Percentiles rank a stretch among this genome's conserved stretches.
Evolutionary conservation across 2,113 vertebrate genomes (phyloP).

Genomic region (Bos javanicus): DNA sequence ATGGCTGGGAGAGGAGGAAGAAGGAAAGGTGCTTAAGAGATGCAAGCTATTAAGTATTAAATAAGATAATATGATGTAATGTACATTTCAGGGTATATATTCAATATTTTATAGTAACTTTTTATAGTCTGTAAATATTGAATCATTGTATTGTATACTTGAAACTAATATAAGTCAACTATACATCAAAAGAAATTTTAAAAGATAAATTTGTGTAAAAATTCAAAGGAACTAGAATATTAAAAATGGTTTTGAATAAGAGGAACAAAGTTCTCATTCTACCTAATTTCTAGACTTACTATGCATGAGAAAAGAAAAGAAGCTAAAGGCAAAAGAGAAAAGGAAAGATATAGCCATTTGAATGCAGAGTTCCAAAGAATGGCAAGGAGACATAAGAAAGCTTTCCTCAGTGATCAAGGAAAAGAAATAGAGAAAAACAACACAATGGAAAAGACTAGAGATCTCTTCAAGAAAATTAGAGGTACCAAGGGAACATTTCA

Average conservation of each 20-base stretch:
- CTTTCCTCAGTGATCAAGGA: background rate
- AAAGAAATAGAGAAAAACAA: background rate
- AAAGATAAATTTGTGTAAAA: background rate
- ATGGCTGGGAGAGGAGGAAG: background rate
- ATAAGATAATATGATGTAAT: background rate
- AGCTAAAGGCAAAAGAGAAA: background rate
- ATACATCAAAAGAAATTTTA: background rate
- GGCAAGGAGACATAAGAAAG: background rate
- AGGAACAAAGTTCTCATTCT: background rate
- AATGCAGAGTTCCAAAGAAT: background rate
- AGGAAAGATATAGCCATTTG: background rate
- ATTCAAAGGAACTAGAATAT: background rate
- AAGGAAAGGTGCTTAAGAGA: background rate
- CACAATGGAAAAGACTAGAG: background rate
- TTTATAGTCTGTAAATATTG: background rate
- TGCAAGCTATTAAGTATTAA: background rate
- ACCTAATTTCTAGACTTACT: background rate
- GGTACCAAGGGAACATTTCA: background rate
- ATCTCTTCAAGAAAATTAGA: background rate
- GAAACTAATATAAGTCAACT: background rate
- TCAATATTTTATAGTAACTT: background rate
- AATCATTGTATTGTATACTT: background rate
- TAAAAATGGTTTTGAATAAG: background rate
- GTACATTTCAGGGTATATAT: background rate
- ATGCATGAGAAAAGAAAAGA: background rate